Evolutionary conservation across 2,797 vertebrate species (phyloP), one percentile per base, ranked within the genome.

Genomic region (Rhynchotus rufescens): DNA sequence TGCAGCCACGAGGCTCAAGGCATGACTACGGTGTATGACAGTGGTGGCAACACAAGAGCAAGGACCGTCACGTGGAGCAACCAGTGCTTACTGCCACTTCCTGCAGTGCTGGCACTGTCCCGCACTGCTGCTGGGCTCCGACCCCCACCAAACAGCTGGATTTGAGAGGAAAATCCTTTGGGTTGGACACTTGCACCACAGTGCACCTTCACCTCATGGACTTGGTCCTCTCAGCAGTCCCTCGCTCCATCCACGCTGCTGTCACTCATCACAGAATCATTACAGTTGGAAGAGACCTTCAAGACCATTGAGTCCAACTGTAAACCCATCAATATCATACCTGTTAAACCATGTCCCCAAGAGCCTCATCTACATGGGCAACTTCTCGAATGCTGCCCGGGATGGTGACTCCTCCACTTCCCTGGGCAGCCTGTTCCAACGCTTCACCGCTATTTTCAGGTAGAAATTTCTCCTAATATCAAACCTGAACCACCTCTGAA

Each of bases 141-240:
- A 26, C 30, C 34, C 14, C 8, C 25, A 15, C 15, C 26, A 15
- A 28, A 10, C 36, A 61, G 10, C 6, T 0, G 1, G 42, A 67
- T 51, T 64, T 10, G 42, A 21, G 34, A 47, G 44, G 52, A 60
- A 86, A 52, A 52, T 10, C 14, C 12, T 73, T 75, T 47, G 28
- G 4, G 54, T 76, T 76, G 47, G 60, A 10, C n/a, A 6, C 5
- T 80, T 60, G 52, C 30, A 32, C 17, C 2, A 21, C 5, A 14
- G 9, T 3, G 4, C 15, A 47, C 45, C 22, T 72, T 25, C 15
- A 10, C 14, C 4, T 0, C 13, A 2, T 1, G 4, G 5, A 5
- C 79, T 71, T 42, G 20, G 17, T 51, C 20, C 40, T 74, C 34
- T 21, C 34, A 67, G 34, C 45, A 36, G 13, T 36, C 23, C 9